Evolutionary conservation across 2,888 invertebrate species (phyloP).

Genomic region (Mactromeris polynyma): DNA sequence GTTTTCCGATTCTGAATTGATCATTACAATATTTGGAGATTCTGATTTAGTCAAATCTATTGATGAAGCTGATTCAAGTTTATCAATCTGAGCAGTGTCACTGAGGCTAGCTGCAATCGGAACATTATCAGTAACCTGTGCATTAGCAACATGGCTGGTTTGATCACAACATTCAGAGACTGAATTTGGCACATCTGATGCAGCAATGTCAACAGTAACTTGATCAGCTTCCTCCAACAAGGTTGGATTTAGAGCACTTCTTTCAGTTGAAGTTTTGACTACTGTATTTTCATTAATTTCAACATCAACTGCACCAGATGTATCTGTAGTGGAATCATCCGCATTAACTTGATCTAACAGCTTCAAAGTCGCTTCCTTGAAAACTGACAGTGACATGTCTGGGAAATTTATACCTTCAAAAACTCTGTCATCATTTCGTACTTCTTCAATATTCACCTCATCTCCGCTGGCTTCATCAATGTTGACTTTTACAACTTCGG

Average conservation of each 20-base stretch:
- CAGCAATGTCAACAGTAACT: not conserved
- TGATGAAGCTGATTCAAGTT: not conserved
- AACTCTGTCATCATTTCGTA: not conserved
- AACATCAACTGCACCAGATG: no score
- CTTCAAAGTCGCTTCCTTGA: constrained; percentile 18
- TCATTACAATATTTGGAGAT: constrained; percentile 22
- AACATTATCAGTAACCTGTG: not conserved
- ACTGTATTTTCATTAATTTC: not conserved
- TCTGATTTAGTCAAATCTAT: constrained; percentile 27
- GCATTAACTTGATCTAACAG: constrained; percentile 26
- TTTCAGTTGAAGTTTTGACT: not conserved
- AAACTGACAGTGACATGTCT: not conserved
- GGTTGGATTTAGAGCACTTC: not conserved
- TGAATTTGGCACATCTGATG: not conserved
- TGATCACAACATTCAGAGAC: not conserved
- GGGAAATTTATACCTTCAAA: not conserved
- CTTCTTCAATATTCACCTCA: not conserved
- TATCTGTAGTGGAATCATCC: not conserved
- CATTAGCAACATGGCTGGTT: not conserved
- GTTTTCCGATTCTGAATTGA: constrained; percentile 22
- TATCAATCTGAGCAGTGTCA: not conserved
- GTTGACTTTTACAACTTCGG: not conserved
- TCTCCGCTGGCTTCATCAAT: not conserved
- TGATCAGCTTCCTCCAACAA: no score
- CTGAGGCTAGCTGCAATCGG: not conserved